phyloP scores from a whole-genome alignment of 2,797 vertebrate species.

The Argyrosomus regius region DNA sequence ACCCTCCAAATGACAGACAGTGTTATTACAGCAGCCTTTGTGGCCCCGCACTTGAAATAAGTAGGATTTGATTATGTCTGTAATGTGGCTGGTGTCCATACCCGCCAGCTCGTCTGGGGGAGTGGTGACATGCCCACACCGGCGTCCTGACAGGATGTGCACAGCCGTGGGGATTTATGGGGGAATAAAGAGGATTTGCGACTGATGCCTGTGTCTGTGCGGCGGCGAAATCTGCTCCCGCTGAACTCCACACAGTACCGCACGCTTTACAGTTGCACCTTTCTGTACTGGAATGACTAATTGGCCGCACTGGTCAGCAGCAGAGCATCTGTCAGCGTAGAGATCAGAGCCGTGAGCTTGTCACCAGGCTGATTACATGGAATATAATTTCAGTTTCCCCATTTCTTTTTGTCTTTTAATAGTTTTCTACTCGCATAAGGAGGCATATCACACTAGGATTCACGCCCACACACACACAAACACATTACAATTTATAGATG shows the following conservation, averaged over 20 bases:
- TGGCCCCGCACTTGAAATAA: conserved; percentile 72
- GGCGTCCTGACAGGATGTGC: conserved; percentile 79
- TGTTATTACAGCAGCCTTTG: conserved; percentile 65
- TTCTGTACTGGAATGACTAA: conserved; percentile 81
- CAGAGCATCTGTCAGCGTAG: conserved; percentile 62
- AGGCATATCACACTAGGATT: conserved; percentile 24
- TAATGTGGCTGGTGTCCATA: conserved; percentile 75
- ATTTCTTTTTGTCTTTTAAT: conserved; percentile 47
- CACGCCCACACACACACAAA: background rate
- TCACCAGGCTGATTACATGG: conserved; percentile 62
- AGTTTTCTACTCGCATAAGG: conserved; percentile 38
- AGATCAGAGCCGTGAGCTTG: conserved; percentile 47
- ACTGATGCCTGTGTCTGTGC: conserved; percentile 78
- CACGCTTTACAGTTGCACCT: conserved; percentile 79
- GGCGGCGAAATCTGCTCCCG: conserved; percentile 71
- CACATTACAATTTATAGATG: conserved; percentile 71
- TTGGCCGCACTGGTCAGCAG: conserved; percentile 75
- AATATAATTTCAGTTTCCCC: conserved; percentile 48
- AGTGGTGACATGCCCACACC: conserved; percentile 77
- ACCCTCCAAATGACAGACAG: conserved; percentile 52
- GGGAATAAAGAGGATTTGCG: conserved; percentile 85
- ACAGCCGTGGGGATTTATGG: conserved; percentile 81
- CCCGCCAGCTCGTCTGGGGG: conserved; percentile 54
- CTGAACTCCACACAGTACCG: conserved; percentile 67
- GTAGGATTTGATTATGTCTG: conserved; percentile 80